phyloP scores from a whole-genome alignment of 2,888 invertebrate genomes.

The Proisotoma minuta region DNA sequence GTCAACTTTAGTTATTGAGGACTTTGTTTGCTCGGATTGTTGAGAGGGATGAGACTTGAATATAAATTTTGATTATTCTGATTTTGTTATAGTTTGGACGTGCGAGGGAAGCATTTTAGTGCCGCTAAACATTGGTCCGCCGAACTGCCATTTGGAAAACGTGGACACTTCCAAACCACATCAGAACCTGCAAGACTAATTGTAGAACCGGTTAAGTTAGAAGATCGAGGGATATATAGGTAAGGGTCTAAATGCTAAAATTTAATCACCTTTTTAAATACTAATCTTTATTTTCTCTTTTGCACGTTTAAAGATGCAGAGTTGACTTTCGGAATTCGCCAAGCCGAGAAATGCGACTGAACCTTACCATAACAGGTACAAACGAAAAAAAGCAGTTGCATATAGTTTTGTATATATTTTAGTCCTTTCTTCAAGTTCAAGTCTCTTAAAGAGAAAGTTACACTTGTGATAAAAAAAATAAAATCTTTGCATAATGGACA shows the following conservation, averaged over 20 bases:
- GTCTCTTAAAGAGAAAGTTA: no score
- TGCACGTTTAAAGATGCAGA: constrained; percentile 25
- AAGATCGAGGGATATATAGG: constrained; percentile 45
- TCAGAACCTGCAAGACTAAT: constrained; percentile 46
- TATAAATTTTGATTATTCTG: constrained; percentile 2
- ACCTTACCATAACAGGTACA: constrained; percentile 46
- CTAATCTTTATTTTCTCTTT: background rate
- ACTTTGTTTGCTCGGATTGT: no score
- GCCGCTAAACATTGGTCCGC: constrained; percentile 46
- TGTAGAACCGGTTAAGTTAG: constrained; percentile 39
- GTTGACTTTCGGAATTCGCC: constrained; percentile 48
- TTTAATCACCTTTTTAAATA: no score
- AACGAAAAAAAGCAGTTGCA: background rate
- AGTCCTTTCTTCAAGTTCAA: background rate
- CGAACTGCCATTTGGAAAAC: constrained; percentile 46
- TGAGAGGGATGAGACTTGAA: background rate
- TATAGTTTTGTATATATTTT: background rate
- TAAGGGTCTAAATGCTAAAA: no score
- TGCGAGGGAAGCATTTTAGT: constrained; percentile 45
- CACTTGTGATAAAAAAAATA: constrained; percentile 7
- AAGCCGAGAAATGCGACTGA: constrained; percentile 43
- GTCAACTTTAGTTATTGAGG: no score
- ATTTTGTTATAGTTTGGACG: constrained; percentile 46
- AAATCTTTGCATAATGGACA: background rate
- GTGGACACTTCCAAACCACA: constrained; percentile 37